Evolutionary conservation across 2,888 invertebrate species (phyloP), one percentile per base, ranked within the genome.

Genomic region (Cyclophora punctaria): DNA sequence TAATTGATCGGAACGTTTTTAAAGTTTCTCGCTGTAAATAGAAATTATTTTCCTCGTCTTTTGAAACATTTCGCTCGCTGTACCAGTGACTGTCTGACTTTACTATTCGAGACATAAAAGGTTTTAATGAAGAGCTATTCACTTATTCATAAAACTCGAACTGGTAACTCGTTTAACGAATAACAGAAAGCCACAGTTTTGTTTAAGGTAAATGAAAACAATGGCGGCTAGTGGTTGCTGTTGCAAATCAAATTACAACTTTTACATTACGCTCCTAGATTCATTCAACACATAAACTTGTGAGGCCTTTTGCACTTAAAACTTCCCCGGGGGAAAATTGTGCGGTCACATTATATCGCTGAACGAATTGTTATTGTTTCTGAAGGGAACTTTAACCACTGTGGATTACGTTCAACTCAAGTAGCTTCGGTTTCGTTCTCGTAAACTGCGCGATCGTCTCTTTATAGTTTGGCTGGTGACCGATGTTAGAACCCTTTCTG

Each of bases 201-300:
- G 66, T 69, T 71, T 48, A 43, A 45, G 65, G 67, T 69, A 73
- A 76, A 76, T 73, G 70, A 69, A 73, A 73, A 78, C 75, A 78
- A 74, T 65, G 63, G 69, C 60, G 56, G 66, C 65, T 72, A 73
- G 73, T 77, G 73, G 76, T 75, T 68, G 66, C 60, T 60, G 69
- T 73, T 72, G 75, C 79, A 80, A 81, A 80, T 79, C 77, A 80
- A 80, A 80, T 80, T 75, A 79, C 77, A 80, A 81, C 80, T 81
- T 80, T 75, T 75, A 74, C 79, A 80, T 80, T 78, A 78, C 73
- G 67, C 61, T 66, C 63, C 75, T 75, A 74, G 75, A 78, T 78
- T 79, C 78, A 78, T 79, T 80, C 75, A 75, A 74, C 75, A 75
- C 73, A 78, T 80, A 75, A 79, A 78, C 77, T 80, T 78, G 76